Conservation (phyloP, 2,797 vertebrate species). For the Danio jaintianensis region DNA sequence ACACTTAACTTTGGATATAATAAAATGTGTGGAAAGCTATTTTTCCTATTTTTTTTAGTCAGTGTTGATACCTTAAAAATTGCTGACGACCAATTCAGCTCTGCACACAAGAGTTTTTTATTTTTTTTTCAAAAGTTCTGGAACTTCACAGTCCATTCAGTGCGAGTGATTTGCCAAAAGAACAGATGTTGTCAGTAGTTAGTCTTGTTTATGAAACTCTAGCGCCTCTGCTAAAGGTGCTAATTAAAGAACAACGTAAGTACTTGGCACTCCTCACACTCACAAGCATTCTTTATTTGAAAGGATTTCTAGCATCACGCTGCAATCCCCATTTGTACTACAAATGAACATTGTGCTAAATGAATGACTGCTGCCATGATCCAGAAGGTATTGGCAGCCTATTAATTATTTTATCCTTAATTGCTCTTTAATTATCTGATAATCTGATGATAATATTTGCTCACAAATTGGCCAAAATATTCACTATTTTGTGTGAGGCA, state of each 20-base stretch:
- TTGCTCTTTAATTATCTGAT: slow-evolving; percentile 56
- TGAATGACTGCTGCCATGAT: slow-evolving; percentile 20
- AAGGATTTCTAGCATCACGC: slow-evolving; percentile 22
- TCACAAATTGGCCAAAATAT: slow-evolving; percentile 41
- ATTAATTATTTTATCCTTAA: slow-evolving; percentile 51
- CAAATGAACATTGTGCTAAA: slow-evolving; percentile 26
- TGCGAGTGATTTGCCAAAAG: slow-evolving; percentile 68
- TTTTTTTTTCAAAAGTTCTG: slow-evolving; percentile 24
- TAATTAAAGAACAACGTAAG: slow-evolving; percentile 73
- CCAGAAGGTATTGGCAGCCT: slow-evolving; percentile 37
- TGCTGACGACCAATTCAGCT: neutral
- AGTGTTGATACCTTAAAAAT: neutral
- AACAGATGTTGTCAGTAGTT: slow-evolving; percentile 73
- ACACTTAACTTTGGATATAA: neutral
- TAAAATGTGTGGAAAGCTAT: neutral
- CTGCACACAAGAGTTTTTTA: neutral
- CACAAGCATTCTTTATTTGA: neutral
- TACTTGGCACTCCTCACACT: slow-evolving; percentile 36
- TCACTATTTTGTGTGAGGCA: slow-evolving; percentile 25
- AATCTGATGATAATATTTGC: slow-evolving; percentile 55
- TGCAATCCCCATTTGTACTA: slow-evolving; percentile 20
- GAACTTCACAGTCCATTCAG: slow-evolving; percentile 37
- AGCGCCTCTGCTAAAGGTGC: slow-evolving; percentile 74
- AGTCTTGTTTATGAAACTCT: slow-evolving; percentile 63
- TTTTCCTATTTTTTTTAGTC: neutral